phyloP scores from a whole-genome alignment of 2,113 vertebrate species.

The Propithecus coquereli region DNA sequence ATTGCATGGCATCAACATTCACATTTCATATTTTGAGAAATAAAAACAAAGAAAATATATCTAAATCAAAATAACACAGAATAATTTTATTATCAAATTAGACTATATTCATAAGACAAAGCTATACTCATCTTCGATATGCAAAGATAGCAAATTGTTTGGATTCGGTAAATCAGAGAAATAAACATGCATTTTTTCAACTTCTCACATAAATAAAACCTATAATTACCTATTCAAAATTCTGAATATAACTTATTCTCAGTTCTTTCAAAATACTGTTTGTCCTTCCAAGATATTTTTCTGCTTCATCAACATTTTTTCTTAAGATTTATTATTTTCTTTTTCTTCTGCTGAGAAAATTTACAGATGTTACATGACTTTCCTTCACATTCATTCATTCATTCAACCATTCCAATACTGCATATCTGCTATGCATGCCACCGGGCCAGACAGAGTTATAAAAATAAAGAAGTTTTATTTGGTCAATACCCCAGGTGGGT shows the following conservation, averaged over 20 bases:
- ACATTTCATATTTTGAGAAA: conserved; percentile 29
- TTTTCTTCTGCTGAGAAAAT: background rate
- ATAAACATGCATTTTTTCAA: background rate
- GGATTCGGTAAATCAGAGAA: conserved; percentile 36
- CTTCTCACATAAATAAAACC: conserved; percentile 40
- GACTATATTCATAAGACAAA: background rate
- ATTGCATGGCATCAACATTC: background rate
- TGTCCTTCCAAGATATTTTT: background rate
- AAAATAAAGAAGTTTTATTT: background rate
- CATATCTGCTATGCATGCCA: background rate
- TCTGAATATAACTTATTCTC: background rate
- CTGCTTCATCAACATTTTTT: background rate
- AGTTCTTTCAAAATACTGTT: background rate
- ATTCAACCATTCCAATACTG: background rate
- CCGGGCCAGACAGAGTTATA: background rate
- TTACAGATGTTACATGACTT: background rate
- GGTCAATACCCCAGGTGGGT: background rate
- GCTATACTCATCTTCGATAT: background rate
- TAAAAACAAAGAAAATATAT: background rate
- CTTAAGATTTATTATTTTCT: background rate
- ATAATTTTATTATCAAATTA: conserved; percentile 19
- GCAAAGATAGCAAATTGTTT: conserved; percentile 22
- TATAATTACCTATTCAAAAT: conserved; percentile 32
- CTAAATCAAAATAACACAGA: background rate
- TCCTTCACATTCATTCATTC: background rate